These are phyloP conservation scores for Sternotherus odoratus DNA, from an alignment of 2,797 vertebrate genomes.

Conservation along the genomic window DNA sequence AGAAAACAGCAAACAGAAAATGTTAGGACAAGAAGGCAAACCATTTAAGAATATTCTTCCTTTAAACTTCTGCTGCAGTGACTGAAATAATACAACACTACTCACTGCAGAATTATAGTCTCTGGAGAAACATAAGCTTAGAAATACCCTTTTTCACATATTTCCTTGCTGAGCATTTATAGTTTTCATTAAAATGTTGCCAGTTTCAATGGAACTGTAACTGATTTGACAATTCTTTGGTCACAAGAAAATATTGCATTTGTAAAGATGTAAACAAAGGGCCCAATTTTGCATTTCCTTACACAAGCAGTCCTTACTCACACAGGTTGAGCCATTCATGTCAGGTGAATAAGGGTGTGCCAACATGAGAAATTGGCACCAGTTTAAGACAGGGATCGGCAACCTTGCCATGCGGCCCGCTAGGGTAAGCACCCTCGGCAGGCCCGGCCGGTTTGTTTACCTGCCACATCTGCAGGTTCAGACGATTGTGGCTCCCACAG, in stretches of 20 bases:
- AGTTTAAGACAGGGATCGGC: fast-evolving
- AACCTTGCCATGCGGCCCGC: too few relatives aligned
- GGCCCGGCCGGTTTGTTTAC: too few relatives aligned
- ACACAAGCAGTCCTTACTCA: fast-evolving
- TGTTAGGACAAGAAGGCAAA: slow-evolving; percentile 13
- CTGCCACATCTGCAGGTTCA: too few relatives aligned
- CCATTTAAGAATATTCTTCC: slow-evolving; percentile 16
- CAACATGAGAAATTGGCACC: fast-evolving
- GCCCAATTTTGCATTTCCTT: not conserved
- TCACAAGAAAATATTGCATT: not conserved
- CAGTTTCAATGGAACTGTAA: not conserved
- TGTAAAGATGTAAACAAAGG: not conserved
- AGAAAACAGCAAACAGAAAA: slow-evolving; percentile 7
- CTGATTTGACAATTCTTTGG: not conserved
- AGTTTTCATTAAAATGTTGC: not conserved
- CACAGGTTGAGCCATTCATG: fast-evolving
- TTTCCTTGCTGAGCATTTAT: not conserved
- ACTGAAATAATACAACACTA: not conserved
- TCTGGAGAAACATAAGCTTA: not conserved
- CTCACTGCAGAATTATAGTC: not conserved
- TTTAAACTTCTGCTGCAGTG: not conserved
- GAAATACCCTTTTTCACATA: not conserved
- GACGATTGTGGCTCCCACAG: too few relatives aligned
- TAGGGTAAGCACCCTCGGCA: too few relatives aligned
- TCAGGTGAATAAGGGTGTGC: not conserved